phyloP scores from a whole-genome alignment of 2,113 vertebrate genomes.

The Oreotragus oreotragus region DNA sequence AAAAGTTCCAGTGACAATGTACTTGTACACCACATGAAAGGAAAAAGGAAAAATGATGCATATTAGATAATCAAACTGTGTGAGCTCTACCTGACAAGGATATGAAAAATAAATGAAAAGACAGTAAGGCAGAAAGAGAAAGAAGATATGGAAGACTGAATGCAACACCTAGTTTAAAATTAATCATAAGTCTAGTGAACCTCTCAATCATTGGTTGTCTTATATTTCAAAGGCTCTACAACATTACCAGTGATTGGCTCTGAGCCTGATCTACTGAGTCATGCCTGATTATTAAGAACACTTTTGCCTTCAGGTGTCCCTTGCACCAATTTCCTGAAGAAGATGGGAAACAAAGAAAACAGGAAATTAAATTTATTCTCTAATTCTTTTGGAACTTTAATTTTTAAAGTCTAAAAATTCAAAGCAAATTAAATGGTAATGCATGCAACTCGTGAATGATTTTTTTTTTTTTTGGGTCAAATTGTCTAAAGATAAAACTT shows the following conservation, averaged over 20 bases:
- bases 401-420: slow-evolving; percentile 22
- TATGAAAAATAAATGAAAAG: neutral
- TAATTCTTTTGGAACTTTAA: slow-evolving; percentile 18
- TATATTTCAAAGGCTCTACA: neutral
- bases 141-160: neutral
- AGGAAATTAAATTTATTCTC: neutral
- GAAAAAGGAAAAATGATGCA: neutral
- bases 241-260: neutral
- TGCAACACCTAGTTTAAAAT: neutral
- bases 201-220: neutral
- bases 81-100: neutral
- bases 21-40: neutral
- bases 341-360: neutral
- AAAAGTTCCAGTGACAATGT: neutral
- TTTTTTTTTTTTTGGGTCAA: neutral
- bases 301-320: neutral
- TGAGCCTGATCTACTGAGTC: neutral
- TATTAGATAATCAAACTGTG: neutral
- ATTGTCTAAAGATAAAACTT: slow-evolving; percentile 1
- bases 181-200: neutral
- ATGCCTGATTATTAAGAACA: neutral
- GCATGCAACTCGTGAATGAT: neutral
- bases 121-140: neutral
- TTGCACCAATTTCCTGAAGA: neutral
- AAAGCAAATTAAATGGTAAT: slow-evolving; percentile 29